Evolutionary conservation across 2,888 invertebrate species (phyloP).

Genomic region (Peribatodes rhomboidaria): DNA sequence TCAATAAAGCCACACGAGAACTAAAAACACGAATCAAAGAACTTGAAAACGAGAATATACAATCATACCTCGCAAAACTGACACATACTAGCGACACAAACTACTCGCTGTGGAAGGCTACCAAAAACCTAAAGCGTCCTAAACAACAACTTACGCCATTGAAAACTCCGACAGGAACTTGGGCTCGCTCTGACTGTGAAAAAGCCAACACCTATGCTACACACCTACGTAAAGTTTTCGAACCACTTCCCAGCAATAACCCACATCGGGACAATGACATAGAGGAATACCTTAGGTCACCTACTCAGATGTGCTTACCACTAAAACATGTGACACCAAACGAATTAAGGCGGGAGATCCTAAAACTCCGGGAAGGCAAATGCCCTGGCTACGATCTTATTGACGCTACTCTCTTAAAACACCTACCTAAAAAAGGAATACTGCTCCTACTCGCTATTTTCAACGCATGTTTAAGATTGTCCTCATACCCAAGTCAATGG

Average conservation of each 20-base stretch:
- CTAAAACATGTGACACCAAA: background rate
- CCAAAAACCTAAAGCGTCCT: background rate
- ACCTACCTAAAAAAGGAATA: background rate
- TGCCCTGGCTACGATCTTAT: slow-evolving; percentile 8
- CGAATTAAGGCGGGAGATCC: background rate
- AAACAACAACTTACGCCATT: background rate
- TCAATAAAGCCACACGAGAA: background rate
- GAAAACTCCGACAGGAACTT: background rate
- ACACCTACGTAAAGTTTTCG: background rate
- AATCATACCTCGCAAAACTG: background rate
- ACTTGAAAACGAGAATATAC: background rate
- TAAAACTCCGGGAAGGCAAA: background rate
- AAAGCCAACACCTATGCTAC: background rate
- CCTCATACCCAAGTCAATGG: background rate
- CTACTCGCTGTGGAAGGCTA: slow-evolving; percentile 8
- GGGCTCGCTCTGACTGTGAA: background rate
- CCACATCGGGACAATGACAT: background rate
- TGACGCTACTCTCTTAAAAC: background rate
- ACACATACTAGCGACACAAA: background rate
- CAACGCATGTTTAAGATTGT: background rate
- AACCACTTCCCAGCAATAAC: background rate
- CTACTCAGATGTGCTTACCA: background rate
- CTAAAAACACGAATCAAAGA: background rate
- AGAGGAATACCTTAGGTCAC: background rate
- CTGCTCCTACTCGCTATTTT: background rate